phyloP scores from a whole-genome alignment of 1,140 invertebrate genomes.

The Scylla paramamosain region DNA sequence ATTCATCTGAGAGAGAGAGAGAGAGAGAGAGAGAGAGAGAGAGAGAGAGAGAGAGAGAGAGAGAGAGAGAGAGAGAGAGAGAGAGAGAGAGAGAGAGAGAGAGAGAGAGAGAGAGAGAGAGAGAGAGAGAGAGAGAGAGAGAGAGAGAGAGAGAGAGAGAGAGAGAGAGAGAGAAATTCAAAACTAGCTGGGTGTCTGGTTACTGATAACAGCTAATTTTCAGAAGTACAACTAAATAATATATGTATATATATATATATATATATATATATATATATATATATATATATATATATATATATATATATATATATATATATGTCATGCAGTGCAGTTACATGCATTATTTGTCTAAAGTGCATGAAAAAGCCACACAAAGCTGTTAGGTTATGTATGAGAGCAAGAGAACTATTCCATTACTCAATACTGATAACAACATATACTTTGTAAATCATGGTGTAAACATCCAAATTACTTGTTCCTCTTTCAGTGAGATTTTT shows the following conservation, averaged over 20 bases:
- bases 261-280: too few relatives aligned
- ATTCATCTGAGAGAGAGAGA: background rate
- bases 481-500: background rate
- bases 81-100: slow-evolving; percentile 16
- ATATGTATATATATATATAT: too few relatives aligned
- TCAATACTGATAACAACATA: background rate
- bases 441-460: background rate
- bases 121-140: background rate
- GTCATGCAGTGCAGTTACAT: background rate
- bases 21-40: slow-evolving; percentile 44
- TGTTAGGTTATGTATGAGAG: background rate
- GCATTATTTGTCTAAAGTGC: background rate
- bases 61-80: slow-evolving; percentile 40
- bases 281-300: too few relatives aligned
- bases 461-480: background rate
- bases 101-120: slow-evolving; percentile 14
- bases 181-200: background rate
- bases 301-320: background rate
- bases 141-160: slow-evolving; percentile 7
- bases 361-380: background rate
- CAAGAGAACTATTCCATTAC: background rate
- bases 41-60: slow-evolving; percentile 50
- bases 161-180: slow-evolving; percentile 29
- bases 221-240: too few relatives aligned
- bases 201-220: too few relatives aligned